A percentile compares a stretch with the other conserved stretches of the same genome.
Conservation (phyloP, 2,888 invertebrate species). For the Volucella bombylans region DNA sequence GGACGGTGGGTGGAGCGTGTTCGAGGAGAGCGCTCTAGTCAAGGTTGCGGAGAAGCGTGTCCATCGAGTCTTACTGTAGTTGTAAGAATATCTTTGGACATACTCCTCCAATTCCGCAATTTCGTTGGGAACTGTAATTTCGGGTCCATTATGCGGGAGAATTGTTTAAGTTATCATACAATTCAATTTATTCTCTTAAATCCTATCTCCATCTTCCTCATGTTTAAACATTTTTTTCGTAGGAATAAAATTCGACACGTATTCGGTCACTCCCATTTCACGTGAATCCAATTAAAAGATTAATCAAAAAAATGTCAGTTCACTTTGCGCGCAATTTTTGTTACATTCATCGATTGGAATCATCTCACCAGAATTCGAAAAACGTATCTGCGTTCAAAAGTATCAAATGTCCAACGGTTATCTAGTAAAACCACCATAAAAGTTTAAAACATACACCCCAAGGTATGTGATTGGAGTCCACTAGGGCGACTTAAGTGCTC, state of each 20-base stretch:
- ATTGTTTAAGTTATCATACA: no score
- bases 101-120: no score
- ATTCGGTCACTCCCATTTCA: slow-evolving; percentile 4
- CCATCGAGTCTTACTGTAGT: no score
- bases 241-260: not conserved
- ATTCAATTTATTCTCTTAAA: no score
- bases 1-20: no score
- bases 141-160: no score
- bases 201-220: no score
- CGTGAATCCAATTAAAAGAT: slow-evolving; percentile 15
- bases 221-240: no score
- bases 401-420: not conserved
- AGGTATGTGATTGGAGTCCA: slow-evolving; percentile 15
- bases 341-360: not conserved
- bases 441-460: slow-evolving; percentile 3
- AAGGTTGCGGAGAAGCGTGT: no score
- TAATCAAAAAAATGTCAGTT: slow-evolving; percentile 4
- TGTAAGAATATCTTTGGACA: no score
- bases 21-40: no score
- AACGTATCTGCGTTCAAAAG: not conserved
- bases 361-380: not conserved
- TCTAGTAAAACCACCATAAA: not conserved
- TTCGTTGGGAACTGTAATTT: no score
- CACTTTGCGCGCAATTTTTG: not conserved
- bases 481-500: slow-evolving; percentile 12